These are phyloP conservation scores for Melangyna quadrimaculata DNA, from an alignment of 2,888 invertebrate genomes.

Conservation along the genomic window DNA sequence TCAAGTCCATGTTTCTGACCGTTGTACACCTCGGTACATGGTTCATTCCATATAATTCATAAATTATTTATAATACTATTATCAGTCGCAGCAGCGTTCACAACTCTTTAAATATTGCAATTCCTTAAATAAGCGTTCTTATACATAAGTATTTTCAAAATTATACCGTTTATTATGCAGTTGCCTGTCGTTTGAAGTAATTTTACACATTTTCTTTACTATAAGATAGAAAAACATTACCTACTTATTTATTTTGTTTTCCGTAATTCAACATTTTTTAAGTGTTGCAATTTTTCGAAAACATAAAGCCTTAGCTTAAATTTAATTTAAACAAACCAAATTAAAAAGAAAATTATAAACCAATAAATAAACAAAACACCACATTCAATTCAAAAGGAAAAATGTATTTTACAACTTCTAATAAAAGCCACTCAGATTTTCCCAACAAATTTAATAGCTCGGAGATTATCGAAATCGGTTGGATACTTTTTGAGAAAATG, in stretches of 20 bases:
- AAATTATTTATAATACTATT: too few relatives aligned
- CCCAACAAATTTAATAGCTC: slow-evolving; percentile 30
- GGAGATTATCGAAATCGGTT: too few relatives aligned
- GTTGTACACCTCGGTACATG: too few relatives aligned
- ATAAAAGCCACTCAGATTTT: slow-evolving; percentile 33
- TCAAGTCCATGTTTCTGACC: too few relatives aligned
- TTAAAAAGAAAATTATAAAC: background rate
- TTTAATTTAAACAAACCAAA: background rate
- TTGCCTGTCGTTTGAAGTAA: too few relatives aligned
- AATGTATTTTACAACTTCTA: slow-evolving; percentile 38
- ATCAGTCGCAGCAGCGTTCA: too few relatives aligned
- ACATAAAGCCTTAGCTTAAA: background rate
- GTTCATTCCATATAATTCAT: too few relatives aligned
- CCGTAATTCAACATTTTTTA: background rate
- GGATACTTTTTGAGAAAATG: too few relatives aligned
- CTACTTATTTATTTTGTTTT: background rate
- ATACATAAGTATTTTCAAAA: too few relatives aligned
- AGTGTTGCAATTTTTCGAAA: background rate
- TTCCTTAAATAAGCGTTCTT: too few relatives aligned
- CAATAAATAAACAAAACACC: background rate
- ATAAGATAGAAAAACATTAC: background rate
- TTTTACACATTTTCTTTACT: background rate
- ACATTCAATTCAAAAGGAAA: slow-evolving; percentile 1
- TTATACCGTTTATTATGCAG: too few relatives aligned
- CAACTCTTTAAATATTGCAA: too few relatives aligned